A percentile compares a stretch with the other conserved stretches of the same genome.
Evolutionary conservation across 2,113 vertebrate species (phyloP).

Genomic region (Amphilophus citrinellus): DNA sequence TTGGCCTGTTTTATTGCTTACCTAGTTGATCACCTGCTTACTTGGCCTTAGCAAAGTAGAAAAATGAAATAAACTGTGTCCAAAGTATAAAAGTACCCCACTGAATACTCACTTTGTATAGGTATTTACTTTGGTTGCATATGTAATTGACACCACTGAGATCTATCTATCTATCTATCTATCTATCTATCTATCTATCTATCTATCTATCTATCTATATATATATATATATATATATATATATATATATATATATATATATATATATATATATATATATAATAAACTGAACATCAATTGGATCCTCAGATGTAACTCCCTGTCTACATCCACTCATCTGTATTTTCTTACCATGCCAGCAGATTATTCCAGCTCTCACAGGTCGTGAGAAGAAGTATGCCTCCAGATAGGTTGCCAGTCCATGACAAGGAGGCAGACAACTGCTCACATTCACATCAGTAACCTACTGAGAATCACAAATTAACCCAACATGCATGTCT

Average conservation of each 20-base stretch:
- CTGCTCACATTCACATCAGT: neutral
- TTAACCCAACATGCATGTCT: neutral
- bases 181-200: too few relatives aligned
- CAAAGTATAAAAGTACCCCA: neutral
- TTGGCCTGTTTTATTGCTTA: neutral
- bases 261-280: too few relatives aligned
- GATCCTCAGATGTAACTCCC: neutral
- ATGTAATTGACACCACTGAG: neutral
- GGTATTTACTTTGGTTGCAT: neutral
- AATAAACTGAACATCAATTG: too few relatives aligned
- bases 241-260: too few relatives aligned
- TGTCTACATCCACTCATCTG: neutral
- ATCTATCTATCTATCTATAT: too few relatives aligned
- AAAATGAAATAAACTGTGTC: neutral
- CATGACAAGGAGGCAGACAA: constrained; percentile 1
- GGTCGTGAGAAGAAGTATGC: neutral
- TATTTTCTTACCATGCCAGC: neutral
- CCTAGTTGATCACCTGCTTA: neutral
- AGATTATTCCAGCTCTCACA: neutral
- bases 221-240: too few relatives aligned
- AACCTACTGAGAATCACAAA: constrained; percentile 3
- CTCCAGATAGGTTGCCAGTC: neutral
- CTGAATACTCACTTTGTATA: neutral
- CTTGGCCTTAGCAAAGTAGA: neutral
- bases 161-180: too few relatives aligned